A percentile compares a stretch with the other conserved stretches of the same genome.
Conservation (phyloP, 2,888 invertebrate species). For the Thera obeliscata region DNA sequence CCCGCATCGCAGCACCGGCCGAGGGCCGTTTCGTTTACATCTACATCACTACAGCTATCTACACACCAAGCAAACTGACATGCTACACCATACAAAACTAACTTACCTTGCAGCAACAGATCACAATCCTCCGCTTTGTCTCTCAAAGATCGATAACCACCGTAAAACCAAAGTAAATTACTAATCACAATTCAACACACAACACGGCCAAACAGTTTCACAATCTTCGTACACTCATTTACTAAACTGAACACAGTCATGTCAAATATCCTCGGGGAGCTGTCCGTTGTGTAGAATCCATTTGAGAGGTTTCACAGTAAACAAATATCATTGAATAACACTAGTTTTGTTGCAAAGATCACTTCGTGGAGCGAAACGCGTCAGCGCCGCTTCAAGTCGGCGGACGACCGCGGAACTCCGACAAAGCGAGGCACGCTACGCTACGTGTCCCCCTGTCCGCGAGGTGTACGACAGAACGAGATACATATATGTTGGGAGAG, state of each 20-base stretch:
- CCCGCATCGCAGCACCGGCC: constrained; percentile 20
- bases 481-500: constrained; percentile 38
- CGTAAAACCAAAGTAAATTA: constrained; percentile 81
- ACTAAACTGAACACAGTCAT: constrained; percentile 68
- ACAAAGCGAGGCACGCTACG: constrained; percentile 58
- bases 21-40: constrained; percentile 35
- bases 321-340: constrained; percentile 67
- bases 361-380: constrained; percentile 70
- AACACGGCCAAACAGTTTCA: constrained; percentile 73
- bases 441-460: constrained; percentile 70
- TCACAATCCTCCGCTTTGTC: constrained; percentile 77
- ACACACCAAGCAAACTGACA: constrained; percentile 7
- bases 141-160: constrained; percentile 78
- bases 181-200: constrained; percentile 81
- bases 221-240: constrained; percentile 67
- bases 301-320: constrained; percentile 66
- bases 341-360: constrained; percentile 69
- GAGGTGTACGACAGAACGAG: constrained; percentile 62
- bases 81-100: constrained; percentile 7
- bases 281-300: constrained; percentile 63
- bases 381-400: constrained; percentile 81
- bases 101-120: constrained; percentile 41
- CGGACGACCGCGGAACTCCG: constrained; percentile 78
- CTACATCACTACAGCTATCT: constrained; percentile 31
- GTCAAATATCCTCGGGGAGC: constrained; percentile 61